These are phyloP conservation scores for Geodia barretti DNA, from an alignment of 37 sponge, comb jelly and placozoan species.

Conservation along the genomic window DNA sequence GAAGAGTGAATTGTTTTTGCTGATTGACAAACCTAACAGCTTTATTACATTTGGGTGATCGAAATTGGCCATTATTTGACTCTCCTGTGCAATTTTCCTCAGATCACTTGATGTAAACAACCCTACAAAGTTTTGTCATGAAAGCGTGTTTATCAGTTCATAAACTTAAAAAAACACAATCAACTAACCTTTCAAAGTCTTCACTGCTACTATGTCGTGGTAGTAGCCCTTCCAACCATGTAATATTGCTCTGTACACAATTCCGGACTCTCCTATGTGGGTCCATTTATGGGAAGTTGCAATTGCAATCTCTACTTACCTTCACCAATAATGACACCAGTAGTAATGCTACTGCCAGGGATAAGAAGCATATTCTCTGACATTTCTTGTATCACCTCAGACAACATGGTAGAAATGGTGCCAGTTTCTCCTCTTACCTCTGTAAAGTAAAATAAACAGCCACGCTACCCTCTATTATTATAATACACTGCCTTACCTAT, in stretches of 20 bases:
- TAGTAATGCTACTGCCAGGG: not conserved
- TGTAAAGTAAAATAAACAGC: too few species aligned
- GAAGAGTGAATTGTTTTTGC: not conserved
- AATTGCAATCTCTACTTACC: too few species aligned
- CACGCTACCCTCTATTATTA: too few species aligned
- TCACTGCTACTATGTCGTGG: conserved; percentile 5
- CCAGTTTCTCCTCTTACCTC: not conserved
- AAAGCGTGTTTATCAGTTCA: too few species aligned
- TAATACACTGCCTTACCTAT: too few species aligned
- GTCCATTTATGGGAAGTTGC: too few species aligned
- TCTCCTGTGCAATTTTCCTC: not conserved
- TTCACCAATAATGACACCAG: not conserved
- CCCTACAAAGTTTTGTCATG: not conserved
- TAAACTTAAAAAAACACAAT: not conserved
- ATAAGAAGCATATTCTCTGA: not conserved
- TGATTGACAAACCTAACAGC: not conserved
- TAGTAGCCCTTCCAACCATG: not conserved
- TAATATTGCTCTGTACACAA: conserved; percentile 1
- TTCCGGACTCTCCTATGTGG: conserved; percentile 22
- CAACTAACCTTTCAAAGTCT: conserved; percentile 4
- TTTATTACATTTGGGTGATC: conserved; percentile 9
- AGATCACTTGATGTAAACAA: not conserved
- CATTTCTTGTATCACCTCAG: not conserved
- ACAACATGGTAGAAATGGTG: too few species aligned
- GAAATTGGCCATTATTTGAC: not conserved